A percentile compares a stretch with the other conserved stretches of the same genome.
phyloP scores from a whole-genome alignment of 2,888 invertebrate genomes.

The Tenthredo scrophulariae region DNA sequence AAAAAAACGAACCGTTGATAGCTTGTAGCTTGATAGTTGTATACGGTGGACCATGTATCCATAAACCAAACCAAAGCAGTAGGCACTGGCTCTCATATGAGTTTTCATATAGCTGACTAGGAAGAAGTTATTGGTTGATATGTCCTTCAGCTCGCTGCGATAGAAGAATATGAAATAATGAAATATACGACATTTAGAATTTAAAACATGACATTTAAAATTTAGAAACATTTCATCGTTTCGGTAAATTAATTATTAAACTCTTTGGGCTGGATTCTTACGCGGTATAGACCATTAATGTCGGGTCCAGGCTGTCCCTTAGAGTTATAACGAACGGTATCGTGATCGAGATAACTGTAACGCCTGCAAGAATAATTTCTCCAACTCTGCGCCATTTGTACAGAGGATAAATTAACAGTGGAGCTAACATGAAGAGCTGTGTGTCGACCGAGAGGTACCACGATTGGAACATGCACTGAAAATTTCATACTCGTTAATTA shows the following conservation, averaged over 20 bases:
- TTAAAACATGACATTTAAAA: background rate
- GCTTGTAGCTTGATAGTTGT: slow-evolving; percentile 78
- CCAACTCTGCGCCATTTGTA: slow-evolving; percentile 84
- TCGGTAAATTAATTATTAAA: slow-evolving; percentile 3
- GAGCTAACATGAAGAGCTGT: slow-evolving; percentile 84
- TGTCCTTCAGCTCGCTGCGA: slow-evolving; percentile 84
- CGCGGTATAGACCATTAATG: slow-evolving; percentile 85
- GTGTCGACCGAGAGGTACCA: slow-evolving; percentile 86
- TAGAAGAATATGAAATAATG: background rate
- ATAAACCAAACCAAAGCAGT: slow-evolving; percentile 84
- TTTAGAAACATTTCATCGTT: background rate
- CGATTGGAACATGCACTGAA: slow-evolving; percentile 87
- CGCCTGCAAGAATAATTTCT: slow-evolving; percentile 78
- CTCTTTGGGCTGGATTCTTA: slow-evolving; percentile 77
- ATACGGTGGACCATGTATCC: slow-evolving; percentile 85
- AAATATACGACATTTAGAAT: background rate
- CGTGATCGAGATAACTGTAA: slow-evolving; percentile 79
- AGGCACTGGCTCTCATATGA: slow-evolving; percentile 87
- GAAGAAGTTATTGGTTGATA: slow-evolving; percentile 84
- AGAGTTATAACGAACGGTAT: slow-evolving; percentile 83
- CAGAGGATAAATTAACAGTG: slow-evolving; percentile 84
- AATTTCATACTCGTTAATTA: slow-evolving; percentile 64
- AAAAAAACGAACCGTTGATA: slow-evolving; percentile 79
- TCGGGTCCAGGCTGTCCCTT: slow-evolving; percentile 83
- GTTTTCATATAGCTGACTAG: slow-evolving; percentile 86